Percentiles rank a stretch among this genome's conserved stretches.
phyloP scores from a whole-genome alignment of 2,888 invertebrate genomes.

The Papilio demoleus region DNA sequence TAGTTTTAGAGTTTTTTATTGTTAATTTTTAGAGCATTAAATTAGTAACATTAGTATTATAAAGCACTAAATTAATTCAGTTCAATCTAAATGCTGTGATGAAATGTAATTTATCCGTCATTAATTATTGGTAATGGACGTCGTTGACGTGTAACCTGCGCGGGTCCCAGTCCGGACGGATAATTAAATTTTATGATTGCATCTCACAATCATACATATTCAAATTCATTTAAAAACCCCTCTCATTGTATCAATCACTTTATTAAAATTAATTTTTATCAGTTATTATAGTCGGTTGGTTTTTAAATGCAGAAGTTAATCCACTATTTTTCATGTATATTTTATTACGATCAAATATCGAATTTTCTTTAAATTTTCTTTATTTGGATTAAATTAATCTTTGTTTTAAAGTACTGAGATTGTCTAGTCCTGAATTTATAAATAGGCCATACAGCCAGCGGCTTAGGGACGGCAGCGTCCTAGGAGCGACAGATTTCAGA shows the following conservation, averaged over 20 bases:
- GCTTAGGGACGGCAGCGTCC: no score
- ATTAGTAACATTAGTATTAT: conserved; percentile 16
- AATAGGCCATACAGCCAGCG: no score
- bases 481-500: no score
- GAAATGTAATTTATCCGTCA: conserved; percentile 56
- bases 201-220: conserved; percentile 39
- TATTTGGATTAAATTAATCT: no score
- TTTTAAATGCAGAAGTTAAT: no score
- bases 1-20: no score
- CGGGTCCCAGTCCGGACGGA: conserved; percentile 19
- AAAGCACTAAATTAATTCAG: conserved; percentile 29
- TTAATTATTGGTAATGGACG: conserved; percentile 58
- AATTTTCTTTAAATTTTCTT: no score
- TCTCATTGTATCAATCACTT: conserved; percentile 27
- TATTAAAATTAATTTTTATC: conserved; percentile 25
- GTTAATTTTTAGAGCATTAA: background rate
- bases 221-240: conserved; percentile 35
- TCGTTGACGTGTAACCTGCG: conserved; percentile 32
- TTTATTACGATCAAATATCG: no score
- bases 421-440: no score
- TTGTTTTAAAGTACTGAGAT: no score
- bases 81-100: conserved; percentile 29
- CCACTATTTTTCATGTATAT: no score
- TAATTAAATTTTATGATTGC: conserved; percentile 41
- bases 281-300: no score